phyloP scores from a whole-genome alignment of 2,797 vertebrate genomes.

The Neosilurus mollespiculum region DNA sequence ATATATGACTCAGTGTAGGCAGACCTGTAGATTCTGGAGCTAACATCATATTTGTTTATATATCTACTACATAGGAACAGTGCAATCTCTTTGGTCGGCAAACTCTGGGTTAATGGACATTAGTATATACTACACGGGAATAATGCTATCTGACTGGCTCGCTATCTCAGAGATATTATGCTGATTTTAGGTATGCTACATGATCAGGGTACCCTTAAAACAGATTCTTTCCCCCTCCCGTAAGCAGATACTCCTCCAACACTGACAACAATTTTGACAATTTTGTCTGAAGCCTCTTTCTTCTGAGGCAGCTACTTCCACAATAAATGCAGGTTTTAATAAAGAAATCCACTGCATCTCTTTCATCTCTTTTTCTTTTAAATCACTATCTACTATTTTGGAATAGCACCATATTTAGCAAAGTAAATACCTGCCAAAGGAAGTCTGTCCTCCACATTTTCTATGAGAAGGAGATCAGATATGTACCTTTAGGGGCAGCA shows the following conservation, averaged over 20 bases:
- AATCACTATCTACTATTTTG: constrained; percentile 4
- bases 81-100: no score
- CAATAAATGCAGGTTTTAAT: background rate
- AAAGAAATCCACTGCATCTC: background rate
- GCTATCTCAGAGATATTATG: background rate
- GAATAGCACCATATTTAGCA: constrained; percentile 34
- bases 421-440: background rate
- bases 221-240: no score
- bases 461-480: background rate
- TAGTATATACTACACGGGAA: no score
- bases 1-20: background rate
- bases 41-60: no score
- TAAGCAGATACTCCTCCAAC: no score
- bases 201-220: background rate
- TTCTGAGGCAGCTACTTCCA: background rate
- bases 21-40: background rate
- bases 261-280: no score
- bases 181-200: background rate
- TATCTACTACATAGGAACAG: no score
- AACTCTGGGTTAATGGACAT: no score
- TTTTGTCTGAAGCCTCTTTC: background rate
- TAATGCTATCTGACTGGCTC: no score
- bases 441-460: background rate
- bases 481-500: background rate
- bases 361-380: background rate